These are phyloP conservation scores for Mylabris phalerata DNA, from an alignment of 1,140 invertebrate species.

Conservation along the genomic window DNA sequence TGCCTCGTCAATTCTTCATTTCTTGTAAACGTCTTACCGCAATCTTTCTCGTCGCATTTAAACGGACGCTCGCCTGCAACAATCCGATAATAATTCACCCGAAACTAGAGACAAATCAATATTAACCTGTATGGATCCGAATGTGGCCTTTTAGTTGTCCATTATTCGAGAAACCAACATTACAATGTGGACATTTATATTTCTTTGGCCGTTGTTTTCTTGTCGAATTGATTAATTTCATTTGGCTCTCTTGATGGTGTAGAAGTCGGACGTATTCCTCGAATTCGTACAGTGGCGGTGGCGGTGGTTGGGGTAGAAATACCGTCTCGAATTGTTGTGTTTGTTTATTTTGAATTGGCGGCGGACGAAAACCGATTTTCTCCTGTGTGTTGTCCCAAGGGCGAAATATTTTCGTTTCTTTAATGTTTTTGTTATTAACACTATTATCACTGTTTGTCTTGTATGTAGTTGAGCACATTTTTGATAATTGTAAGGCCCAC, in stretches of 20 bases:
- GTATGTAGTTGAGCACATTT: constrained; percentile 11
- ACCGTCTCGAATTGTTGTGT: constrained; percentile 33
- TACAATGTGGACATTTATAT: constrained; percentile 80
- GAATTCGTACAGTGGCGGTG: constrained; percentile 49
- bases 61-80: constrained; percentile 74
- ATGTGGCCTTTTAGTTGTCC: constrained; percentile 88
- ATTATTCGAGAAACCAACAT: constrained; percentile 87
- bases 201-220: constrained; percentile 80
- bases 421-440: constrained; percentile 15
- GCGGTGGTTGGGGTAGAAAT: constrained; percentile 41
- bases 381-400: constrained; percentile 41
- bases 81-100: background rate
- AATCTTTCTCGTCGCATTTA: constrained; percentile 74
- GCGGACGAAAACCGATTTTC: constrained; percentile 18
- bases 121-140: constrained; percentile 79
- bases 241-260: constrained; percentile 54
- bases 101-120: background rate
- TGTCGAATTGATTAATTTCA: constrained; percentile 50
- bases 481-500: constrained; percentile 18
- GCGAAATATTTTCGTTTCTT: constrained; percentile 34
- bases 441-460: background rate
- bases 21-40: constrained; percentile 84
- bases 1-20: constrained; percentile 91
- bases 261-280: constrained; percentile 61
- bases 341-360: background rate